Conservation (phyloP, 2,888 invertebrate genomes). For the Sarcophaga carnaria region DNA sequence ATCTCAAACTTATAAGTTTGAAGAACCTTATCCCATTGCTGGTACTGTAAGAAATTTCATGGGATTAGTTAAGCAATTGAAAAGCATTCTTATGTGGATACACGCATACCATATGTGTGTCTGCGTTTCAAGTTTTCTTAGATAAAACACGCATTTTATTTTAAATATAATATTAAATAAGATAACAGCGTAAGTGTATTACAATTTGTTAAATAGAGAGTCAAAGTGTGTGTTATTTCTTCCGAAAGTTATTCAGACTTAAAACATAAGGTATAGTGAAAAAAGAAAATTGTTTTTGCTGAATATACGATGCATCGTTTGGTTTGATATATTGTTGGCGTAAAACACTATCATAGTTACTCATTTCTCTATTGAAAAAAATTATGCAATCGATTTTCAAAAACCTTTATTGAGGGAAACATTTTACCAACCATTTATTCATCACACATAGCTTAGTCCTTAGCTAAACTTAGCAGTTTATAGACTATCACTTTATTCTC, state of each 20-base stretch:
- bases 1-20: background rate
- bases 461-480: too few relatives aligned
- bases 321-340: too few relatives aligned
- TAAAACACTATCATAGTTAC: too few relatives aligned
- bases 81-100: background rate
- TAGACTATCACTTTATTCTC: too few relatives aligned
- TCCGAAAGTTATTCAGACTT: background rate
- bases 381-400: too few relatives aligned
- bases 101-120: background rate
- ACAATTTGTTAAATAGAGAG: background rate
- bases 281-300: too few relatives aligned
- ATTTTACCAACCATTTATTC: too few relatives aligned
- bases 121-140: background rate
- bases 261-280: background rate
- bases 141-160: slow-evolving; percentile 23
- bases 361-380: too few relatives aligned
- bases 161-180: slow-evolving; percentile 4
- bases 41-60: background rate
- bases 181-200: background rate
- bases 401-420: too few relatives aligned
- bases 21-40: background rate
- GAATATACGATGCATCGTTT: too few relatives aligned
- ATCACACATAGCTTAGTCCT: too few relatives aligned
- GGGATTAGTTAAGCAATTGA: background rate
- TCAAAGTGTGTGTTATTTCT: background rate